phyloP scores from a whole-genome alignment of 2,797 vertebrate species.

The Chloroceryle inda region DNA sequence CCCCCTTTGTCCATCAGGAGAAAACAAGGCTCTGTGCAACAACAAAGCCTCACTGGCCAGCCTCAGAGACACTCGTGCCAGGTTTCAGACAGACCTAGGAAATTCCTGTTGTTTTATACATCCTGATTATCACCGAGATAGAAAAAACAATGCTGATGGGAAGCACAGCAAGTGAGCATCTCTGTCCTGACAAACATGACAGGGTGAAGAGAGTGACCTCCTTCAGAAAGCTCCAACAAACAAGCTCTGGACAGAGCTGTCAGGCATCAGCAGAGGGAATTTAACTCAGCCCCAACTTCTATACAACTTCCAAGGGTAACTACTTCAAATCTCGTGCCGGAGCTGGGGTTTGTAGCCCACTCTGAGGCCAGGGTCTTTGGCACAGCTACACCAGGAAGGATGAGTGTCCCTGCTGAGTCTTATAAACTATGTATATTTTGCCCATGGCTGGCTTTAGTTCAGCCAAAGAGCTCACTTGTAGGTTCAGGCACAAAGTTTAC shows the following conservation, averaged over 20 bases:
- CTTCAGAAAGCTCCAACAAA: neutral
- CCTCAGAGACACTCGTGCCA: neutral
- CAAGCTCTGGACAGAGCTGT: neutral
- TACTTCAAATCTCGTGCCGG: neutral
- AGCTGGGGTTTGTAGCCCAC: neutral
- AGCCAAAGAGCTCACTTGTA: neutral
- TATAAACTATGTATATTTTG: neutral
- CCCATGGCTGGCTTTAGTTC: neutral
- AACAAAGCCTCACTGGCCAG: neutral
- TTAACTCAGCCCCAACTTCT: neutral
- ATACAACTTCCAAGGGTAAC: neutral
- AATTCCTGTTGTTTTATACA: neutral
- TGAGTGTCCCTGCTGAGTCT: fast-evolving
- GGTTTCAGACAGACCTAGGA: constrained; percentile 2
- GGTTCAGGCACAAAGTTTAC: neutral
- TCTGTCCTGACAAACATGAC: neutral
- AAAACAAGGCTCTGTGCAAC: constrained; percentile 46
- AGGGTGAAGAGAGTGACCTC: neutral
- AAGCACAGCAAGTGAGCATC: neutral
- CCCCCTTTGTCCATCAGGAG: neutral
- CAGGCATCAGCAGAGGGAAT: neutral
- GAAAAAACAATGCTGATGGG: neutral
- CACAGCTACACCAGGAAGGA: neutral
- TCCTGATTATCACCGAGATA: neutral
- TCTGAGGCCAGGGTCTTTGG: neutral